Evolutionary conservation across 64 coral and sea anemone species (phyloP), one percentile per base, ranked within the genome.

Genomic region (Actinia tenebrosa): DNA sequence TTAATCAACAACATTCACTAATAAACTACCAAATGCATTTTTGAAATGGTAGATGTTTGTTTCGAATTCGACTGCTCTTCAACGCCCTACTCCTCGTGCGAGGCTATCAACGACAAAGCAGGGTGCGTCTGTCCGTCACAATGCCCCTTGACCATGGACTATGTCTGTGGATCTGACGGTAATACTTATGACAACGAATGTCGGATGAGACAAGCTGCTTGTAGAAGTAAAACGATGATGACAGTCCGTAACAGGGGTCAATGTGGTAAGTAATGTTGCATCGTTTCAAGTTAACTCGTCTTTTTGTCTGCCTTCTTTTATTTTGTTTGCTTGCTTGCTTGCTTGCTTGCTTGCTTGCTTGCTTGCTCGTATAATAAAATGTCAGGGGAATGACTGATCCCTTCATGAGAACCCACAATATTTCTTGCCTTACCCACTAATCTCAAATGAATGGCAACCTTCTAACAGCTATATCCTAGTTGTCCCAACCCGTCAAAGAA

Each of bases 121-220:
- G 4, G 6, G 3, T 87, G 85, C n/a, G 30, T 44, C 13, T 87
- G 85, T 53, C 19, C 30, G 3, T 16, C 37, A 44, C 22, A n/a
- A 16, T 87, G 61, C 60, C 64, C 23, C 20, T 2, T 6, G 6
- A 53, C 59, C 20, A 16, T 87, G 1, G 20, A 26, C 15, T 50
- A 42, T 52, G 82, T 84, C 1, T 84, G 82, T 50, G 82, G 82
- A 47, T 84, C 82, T 53, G 82, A 84, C 22, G 82, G 53, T 53
- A 60, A 56, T 10, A 84, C 82, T 16, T 84, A 84, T 53, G 19
- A 84, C 23, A 84, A 60, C 22, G 82, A 84, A 20, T 84, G 82
- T 52, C 17, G 15, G 15, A 53, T 84, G 82, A 84, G 25, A 54
- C 19, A 9, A 23, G 17, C 63, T 0, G 79, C 79, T 44, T 80